Base-by-base conservation (phyloP, 2,113 vertebrate genomes). In the Pyrgilauda ruficollis region DNA sequence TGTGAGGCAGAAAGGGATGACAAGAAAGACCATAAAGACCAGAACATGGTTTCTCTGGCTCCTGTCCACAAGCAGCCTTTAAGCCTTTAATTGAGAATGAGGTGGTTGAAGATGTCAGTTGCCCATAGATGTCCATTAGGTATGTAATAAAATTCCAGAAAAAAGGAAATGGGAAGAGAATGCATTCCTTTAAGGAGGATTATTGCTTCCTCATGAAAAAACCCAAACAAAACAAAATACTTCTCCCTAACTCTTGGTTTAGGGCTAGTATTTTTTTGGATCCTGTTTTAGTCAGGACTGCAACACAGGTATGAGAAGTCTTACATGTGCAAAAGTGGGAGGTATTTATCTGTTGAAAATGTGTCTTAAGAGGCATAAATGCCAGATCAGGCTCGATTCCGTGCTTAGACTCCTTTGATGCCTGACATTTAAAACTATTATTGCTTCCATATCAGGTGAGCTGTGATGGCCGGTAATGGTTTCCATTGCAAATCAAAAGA, bases 401-500 rank as follows among this genome's bases (percentile, higher is more conserved):
- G 0, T 90, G 78, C 41, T 62, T 73, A 56, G n/a, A 18, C 14
- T 89, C 15, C 59, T 96, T 96, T 97, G 91, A 91, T 87, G 74
- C 70, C 50, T 82, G 67, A 64, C 55, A 39, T 84, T 82, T 94
- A 89, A 87, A 89, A 72, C 39, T 68, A 11, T 84, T 82, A 79
- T 37, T 95, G 67, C 49, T 91, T 93, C 62, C 10, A n/a, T 84
- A 63, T 90, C 79, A 77, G 63, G 56, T 69, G 79, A 84, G 86
- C 33, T 74, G 59, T 88, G 68, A 88, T 87, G 44, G 47, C 61
- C 28, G 58, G 61, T 82, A 55, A 89, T 74, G 67, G 58, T 92
- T 93, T 94, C 79, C 41, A 88, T 90, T 86, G 78, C 63, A 86
- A 92, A 88, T 92, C 58, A 95, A 92, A 95, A 94, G 63, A 88